These are phyloP conservation scores for Pluvialis apricaria DNA, from an alignment of 2,113 vertebrate species.

Conservation along the genomic window DNA sequence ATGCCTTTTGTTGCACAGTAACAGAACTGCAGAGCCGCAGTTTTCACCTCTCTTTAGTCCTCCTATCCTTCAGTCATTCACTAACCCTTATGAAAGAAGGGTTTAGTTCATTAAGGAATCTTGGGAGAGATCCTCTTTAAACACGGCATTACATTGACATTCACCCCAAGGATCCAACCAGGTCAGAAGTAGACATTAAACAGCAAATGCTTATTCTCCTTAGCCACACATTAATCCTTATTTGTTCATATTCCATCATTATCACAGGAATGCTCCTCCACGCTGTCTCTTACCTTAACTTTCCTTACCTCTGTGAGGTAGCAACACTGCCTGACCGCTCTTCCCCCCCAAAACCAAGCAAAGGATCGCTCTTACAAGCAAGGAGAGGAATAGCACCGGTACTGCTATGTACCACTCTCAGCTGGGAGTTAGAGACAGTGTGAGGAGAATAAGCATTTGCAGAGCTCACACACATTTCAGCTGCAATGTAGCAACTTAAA, in stretches of 20 bases:
- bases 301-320: background rate
- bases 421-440: background rate
- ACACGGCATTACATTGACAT: background rate
- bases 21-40: background rate
- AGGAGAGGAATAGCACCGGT: background rate
- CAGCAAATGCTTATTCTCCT: background rate
- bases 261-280: background rate
- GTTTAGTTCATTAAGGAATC: background rate
- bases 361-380: background rate
- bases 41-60: background rate
- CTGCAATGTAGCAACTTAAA: background rate
- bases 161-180: background rate
- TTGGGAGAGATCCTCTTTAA: background rate
- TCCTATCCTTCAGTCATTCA: background rate
- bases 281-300: background rate
- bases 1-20: background rate
- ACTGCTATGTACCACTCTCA: background rate
- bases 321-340: background rate
- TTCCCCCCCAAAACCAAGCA: background rate
- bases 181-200: background rate
- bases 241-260: background rate
- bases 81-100: background rate
- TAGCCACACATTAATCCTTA: background rate
- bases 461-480: background rate
- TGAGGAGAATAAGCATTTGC: background rate